These are phyloP conservation scores for Latrodectus elegans DNA, from an alignment of 2,888 invertebrate genomes.

Conservation along the genomic window DNA sequence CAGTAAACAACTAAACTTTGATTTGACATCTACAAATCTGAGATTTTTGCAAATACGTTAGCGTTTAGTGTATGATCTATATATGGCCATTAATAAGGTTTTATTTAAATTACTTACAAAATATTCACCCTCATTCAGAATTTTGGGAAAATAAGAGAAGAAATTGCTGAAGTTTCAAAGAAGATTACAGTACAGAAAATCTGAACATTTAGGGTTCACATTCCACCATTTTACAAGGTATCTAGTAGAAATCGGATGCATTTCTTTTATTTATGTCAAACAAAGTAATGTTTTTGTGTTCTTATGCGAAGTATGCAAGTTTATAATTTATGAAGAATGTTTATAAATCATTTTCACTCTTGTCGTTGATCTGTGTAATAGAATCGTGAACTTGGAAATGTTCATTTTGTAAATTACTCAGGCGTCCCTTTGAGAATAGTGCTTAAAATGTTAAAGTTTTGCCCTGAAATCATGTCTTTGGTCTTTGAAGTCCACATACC, in stretches of 20 bases:
- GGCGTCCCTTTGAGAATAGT: too few species aligned
- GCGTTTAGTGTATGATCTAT: background rate
- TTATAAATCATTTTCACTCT: slow-evolving; percentile 20
- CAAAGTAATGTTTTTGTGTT: slow-evolving; percentile 58
- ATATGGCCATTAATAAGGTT: background rate
- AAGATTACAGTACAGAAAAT: slow-evolving; percentile 34
- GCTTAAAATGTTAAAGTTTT: too few species aligned
- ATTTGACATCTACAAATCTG: slow-evolving; percentile 9
- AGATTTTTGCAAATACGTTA: background rate
- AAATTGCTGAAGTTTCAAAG: slow-evolving; percentile 13
- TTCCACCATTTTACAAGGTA: slow-evolving; percentile 52
- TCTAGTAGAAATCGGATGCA: slow-evolving; percentile 58
- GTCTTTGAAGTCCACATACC: too few species aligned
- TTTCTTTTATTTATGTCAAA: slow-evolving; percentile 64
- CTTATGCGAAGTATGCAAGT: slow-evolving; percentile 44
- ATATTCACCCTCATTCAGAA: background rate
- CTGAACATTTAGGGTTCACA: slow-evolving; percentile 25
- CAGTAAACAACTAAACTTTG: slow-evolving; percentile 21
- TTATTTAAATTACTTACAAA: slow-evolving; percentile 4
- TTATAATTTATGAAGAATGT: slow-evolving; percentile 40
- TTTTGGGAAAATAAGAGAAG: background rate
- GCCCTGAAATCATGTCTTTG: too few species aligned
- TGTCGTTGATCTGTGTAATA: too few species aligned
- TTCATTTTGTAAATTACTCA: too few species aligned
- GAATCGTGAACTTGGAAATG: too few species aligned